A percentile compares a stretch with the other conserved stretches of the same genome.
These are phyloP conservation scores for Steromphala cineraria DNA, from an alignment of 2,888 invertebrate species.

Conservation along the genomic window DNA sequence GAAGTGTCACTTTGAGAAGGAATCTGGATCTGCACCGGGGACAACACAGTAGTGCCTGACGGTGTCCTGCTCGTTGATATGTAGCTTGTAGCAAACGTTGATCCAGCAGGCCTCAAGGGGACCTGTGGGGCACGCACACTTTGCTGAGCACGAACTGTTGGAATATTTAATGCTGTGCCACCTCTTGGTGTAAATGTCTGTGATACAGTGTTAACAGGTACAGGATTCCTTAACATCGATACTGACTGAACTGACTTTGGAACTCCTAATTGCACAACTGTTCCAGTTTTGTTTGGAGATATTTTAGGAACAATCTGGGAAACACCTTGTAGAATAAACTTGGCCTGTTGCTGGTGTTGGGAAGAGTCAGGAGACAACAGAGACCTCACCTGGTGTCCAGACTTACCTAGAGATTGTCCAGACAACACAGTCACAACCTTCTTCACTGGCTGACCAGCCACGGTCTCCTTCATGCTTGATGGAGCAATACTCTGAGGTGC, in stretches of 20 bases:
- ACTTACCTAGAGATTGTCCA: neutral
- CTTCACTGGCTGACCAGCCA: neutral
- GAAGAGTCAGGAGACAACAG: neutral
- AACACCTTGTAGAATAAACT: conserved; percentile 19
- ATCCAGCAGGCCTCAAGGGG: neutral
- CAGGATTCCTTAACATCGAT: neutral
- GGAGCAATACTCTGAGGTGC: neutral
- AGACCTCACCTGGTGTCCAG: neutral
- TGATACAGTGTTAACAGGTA: neutral
- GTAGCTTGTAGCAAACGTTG: neutral
- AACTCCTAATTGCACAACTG: neutral
- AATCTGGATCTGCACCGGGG: neutral
- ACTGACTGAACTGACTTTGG: neutral
- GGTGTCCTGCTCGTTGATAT: neutral
- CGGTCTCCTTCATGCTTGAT: neutral
- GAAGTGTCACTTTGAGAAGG: neutral
- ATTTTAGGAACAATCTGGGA: neutral
- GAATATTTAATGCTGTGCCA: neutral
- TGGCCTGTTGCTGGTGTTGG: neutral
- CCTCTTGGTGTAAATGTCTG: neutral
- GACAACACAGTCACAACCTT: neutral
- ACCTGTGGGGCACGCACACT: neutral
- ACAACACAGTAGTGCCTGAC: neutral
- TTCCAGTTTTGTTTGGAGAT: neutral
- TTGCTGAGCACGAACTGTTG: neutral